phyloP scores from a whole-genome alignment of 2,888 invertebrate genomes.

The Epicampocera succincta region DNA sequence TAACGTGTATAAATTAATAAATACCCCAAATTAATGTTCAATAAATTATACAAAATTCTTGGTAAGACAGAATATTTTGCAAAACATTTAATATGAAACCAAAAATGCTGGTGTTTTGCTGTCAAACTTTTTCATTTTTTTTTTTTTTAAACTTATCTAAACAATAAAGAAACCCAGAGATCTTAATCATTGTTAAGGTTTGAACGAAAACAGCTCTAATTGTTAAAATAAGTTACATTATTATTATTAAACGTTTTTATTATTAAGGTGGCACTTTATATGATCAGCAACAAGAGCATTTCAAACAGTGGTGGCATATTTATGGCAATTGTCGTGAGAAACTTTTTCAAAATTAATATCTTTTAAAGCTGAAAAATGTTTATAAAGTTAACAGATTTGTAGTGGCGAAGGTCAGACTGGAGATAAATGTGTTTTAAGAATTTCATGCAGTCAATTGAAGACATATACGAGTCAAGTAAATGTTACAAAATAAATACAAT shows the following conservation, averaged over 20 bases:
- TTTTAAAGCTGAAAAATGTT: neutral
- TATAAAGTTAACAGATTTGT: constrained; percentile 20
- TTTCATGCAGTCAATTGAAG: neutral
- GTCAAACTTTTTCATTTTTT: no score
- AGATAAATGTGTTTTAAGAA: constrained; percentile 2
- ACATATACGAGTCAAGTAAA: no score
- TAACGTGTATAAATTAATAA: no score
- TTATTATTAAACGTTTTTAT: constrained; percentile 41
- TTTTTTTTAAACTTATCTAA: neutral
- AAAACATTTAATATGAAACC: no score
- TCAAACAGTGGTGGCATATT: constrained; percentile 41
- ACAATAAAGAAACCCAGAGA: constrained; percentile 8
- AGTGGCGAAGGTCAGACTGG: constrained; percentile 33
- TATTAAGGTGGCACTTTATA: constrained; percentile 51
- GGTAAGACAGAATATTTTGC: no score
- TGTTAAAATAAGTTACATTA: constrained; percentile 35
- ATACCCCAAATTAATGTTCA: neutral
- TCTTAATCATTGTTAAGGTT: constrained; percentile 36
- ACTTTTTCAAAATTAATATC: constrained; percentile 28
- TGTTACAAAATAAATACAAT: no score
- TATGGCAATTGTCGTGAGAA: constrained; percentile 60
- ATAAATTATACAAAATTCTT: constrained; percentile 2
- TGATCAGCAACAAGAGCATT: constrained; percentile 39
- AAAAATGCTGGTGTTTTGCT: no score
- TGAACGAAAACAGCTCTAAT: no score